Base-by-base conservation (phyloP, 2,888 invertebrate genomes). In the Saturnia pavonia region DNA sequence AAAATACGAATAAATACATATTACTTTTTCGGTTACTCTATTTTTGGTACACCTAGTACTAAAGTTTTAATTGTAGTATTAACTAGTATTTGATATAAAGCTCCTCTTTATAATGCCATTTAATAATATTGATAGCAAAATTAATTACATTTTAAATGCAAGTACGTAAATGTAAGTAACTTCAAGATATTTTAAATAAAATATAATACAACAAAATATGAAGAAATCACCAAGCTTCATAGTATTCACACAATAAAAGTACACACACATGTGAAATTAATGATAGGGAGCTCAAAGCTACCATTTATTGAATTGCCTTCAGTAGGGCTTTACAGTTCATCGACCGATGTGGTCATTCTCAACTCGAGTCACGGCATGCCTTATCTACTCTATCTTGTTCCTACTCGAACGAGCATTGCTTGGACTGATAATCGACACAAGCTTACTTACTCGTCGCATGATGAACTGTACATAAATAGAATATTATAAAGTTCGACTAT, bases 281-380 rank as follows among this genome's bases (percentile, higher is more conserved):
- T 71, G 68, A 80, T 75, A 78, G 78, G 75, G 78, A 78, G 82
- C 79, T 75, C 73, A 69, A 76, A 75, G 76, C 75, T 73, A 77
- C 77, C 75, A 78, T 77, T 79, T 80, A 81, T 82, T 85, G 81
- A 82, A 83, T 82, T 82, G 78, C 74, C 80, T 78, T 78, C 77
- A 82, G 80, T 78, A 77, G 75, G 81, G 78, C 75, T 80, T 75
- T 71, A 72, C 77, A 75, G 87, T 82, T 85, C 84, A 74, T 75
- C 74, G 85, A 82, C 83, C 85, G 78, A 63, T 70, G 76, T 78
- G 75, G 71, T 78, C 78, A 72, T 72, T 72, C 67, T 67, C 67
- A 67, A 72, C 69, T 69, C 69, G 48, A 40, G 40, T 42, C 48
- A 67, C 45, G 69, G 45, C 67, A 67, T 57, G 69, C 54, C 67